Evolutionary conservation across 2,888 invertebrate genomes (phyloP).

Genomic region (Coelogynopora nodosa): DNA sequence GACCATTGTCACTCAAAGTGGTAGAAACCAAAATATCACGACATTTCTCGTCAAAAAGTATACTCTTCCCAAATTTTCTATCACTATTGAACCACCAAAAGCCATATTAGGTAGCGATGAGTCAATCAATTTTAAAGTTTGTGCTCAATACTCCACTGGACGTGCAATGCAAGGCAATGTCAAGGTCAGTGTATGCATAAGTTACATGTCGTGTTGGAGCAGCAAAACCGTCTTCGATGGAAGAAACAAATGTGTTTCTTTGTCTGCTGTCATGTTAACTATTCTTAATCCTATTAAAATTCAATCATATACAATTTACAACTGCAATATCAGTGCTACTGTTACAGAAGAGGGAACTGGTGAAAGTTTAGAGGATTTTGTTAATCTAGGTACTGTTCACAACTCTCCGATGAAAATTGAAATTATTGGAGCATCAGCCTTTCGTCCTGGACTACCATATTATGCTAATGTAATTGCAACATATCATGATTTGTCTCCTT

Average conservation of each 20-base stretch:
- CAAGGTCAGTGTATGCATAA: no score
- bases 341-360: background rate
- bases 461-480: background rate
- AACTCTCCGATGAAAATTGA: background rate
- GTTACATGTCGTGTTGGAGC: no score
- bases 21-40: background rate
- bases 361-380: background rate
- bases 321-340: background rate
- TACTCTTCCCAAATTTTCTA: background rate
- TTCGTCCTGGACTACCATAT: background rate
- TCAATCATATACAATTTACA: background rate
- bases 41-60: background rate
- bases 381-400: background rate
- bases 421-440: background rate
- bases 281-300: background rate
- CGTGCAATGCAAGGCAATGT: background rate
- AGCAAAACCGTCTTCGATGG: no score
- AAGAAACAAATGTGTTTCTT: background rate
- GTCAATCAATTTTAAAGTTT: background rate
- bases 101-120: no score
- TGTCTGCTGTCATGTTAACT: background rate
- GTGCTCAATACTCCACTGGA: background rate
- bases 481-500: background rate
- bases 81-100: background rate
- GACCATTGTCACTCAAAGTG: background rate